Base-by-base conservation (phyloP, 2,113 vertebrate species). In the Vimba vimba region DNA sequence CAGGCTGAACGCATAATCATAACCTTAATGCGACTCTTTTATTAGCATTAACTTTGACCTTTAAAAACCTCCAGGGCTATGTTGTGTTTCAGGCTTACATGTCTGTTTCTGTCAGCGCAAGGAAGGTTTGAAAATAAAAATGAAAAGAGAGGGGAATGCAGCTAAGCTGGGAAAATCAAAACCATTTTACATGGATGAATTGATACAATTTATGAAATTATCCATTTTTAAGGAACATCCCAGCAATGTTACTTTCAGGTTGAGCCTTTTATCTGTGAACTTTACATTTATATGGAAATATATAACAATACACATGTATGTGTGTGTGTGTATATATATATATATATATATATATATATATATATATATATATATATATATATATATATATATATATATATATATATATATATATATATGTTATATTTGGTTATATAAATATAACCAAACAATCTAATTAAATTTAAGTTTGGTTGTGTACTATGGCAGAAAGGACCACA, bases 21-120 rank as follows among this genome's bases (percentile, higher is more conserved):
- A 59, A 85, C 19, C 30, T n/a, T 60, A 80, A 62, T 69, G 45
- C 75, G 23, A 45, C 36, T 43, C 78, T 47, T 27, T 80, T 80
- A 47, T 45, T 45, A 43, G 45, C 13, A 4, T 76, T 83, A 55
- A 68, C 33, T 6, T 27, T 73, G 66, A 74, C 78, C 77, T 86
- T 81, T 80, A 81, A 81, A 62, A 17, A 43, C 36, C 59, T 59
- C 52, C 39, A 13, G 19, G 43, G 10, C 79, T 50, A 25, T 64
- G 33, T 17, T 66, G 60, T 27, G 79, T 27, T 81, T 47, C 36
- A 85, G 39, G 30, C 50, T 36, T 25, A 6, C 23, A 43, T 25
- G 11, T 80, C 52, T 79, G 78, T 75, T 75, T 25, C 43, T 25
- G 57, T 80, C 33, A 33, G 15, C 4, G 74, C 8, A n/a, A 59